phyloP scores from a whole-genome alignment of 2,797 vertebrate genomes.

The Platalea minor region DNA sequence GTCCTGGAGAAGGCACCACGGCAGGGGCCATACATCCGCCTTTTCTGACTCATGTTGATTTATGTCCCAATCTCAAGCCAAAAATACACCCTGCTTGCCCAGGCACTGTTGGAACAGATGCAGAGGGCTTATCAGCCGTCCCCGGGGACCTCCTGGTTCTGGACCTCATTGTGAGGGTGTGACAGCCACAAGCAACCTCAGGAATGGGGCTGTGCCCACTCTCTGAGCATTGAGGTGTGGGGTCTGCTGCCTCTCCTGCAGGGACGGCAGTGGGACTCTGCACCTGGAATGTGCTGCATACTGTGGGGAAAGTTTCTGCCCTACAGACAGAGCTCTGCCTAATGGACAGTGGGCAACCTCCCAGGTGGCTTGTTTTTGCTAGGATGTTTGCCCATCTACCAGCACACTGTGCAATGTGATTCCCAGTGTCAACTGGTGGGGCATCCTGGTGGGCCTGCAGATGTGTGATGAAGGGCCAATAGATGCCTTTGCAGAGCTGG shows the following conservation, averaged over 20 bases:
- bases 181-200: neutral
- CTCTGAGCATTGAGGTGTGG: neutral
- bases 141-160: constrained; percentile 8
- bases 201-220: fast-evolving
- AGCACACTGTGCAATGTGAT: neutral
- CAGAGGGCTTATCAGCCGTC: constrained; percentile 16
- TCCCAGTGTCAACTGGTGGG: neutral
- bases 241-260: neutral
- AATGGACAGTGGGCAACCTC: neutral
- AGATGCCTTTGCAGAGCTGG: neutral
- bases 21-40: neutral
- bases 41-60: constrained; percentile 18
- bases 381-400: neutral
- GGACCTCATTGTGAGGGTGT: neutral
- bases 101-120: neutral
- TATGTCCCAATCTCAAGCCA: neutral
- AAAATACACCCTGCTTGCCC: neutral
- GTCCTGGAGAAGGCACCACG: neutral
- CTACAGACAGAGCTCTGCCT: neutral
- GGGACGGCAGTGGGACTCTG: neutral
- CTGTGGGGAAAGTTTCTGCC: neutral
- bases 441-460: neutral
- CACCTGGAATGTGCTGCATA: neutral
- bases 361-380: neutral
- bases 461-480: neutral